Base-by-base conservation (phyloP, 2,113 vertebrate genomes). In the Phalacrocorax pelagicus region DNA sequence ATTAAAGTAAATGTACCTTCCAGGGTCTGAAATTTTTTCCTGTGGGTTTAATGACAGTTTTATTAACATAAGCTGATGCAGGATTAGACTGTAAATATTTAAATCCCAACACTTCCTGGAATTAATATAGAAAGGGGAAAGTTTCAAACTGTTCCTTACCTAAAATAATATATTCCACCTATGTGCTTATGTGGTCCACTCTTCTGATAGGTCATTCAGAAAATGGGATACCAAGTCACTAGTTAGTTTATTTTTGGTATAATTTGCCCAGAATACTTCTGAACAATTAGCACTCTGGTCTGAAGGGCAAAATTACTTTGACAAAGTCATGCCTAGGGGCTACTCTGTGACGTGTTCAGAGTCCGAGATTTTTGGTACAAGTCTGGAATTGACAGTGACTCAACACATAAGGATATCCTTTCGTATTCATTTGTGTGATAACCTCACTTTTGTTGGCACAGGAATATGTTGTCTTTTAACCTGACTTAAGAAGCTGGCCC, bases 41-140 rank as follows among this genome's bases (percentile, higher is more conserved):
- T 88, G n/a, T 0, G 2, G 63, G 71, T 89, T 94, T 91, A 96
- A 96, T 80, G 84, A 70, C 67, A 90, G 62, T 94, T 95, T 94
- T 96, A 95, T 95, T 96, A 95, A 86, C 94, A 94, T 97, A 95
- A 97, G 5, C n/a, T 30, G n/a, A 81, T 87, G 81, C 87, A 96
- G 87, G 91, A 96, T 97, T 95, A 96, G 74, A 81, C 89, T 0
- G 1, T 96, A 86, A 97, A 93, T 95, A 97, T 95, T 92, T 80
- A 97, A 97, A 95, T 94, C 71, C 23, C 51, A 95, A 89, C 80
- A 91, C 84, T 96, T 97, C 73, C 91, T 82, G 85, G 74, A 96
- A 94, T 92, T 92, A 77, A 82, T 62, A 38, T 90, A 77, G 86
- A 85, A 94, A 90, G n/a, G 54, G 62, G 46, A 86, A 94, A 70